Percentiles rank a stretch among this genome's conserved stretches.
phyloP scores from a whole-genome alignment of 2,113 vertebrate species.

The Lampris incognitus region DNA sequence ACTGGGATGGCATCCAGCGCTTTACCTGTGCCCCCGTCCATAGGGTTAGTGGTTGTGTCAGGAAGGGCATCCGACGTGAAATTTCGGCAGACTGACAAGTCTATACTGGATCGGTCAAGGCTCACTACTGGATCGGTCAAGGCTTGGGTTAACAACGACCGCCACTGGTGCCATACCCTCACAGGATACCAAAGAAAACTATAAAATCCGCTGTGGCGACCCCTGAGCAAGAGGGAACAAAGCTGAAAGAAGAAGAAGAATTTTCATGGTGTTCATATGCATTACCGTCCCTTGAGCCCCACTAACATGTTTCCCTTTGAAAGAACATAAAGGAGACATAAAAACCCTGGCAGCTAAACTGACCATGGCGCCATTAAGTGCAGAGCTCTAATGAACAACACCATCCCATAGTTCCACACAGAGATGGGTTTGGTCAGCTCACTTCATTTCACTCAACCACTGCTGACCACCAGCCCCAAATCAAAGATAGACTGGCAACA shows the following conservation, averaged over 20 bases:
- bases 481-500: constrained; percentile 27
- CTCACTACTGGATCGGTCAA: too few relatives aligned
- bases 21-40: too few relatives aligned
- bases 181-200: too few relatives aligned
- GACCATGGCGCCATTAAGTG: constrained; percentile 30
- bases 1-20: too few relatives aligned
- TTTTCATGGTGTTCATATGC: background rate
- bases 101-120: too few relatives aligned
- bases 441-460: constrained; percentile 37
- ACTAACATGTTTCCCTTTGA: constrained; percentile 17
- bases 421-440: constrained; percentile 36
- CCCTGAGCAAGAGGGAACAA: too few relatives aligned
- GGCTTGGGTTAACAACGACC: too few relatives aligned
- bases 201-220: too few relatives aligned
- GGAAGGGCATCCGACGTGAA: too few relatives aligned
- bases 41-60: too few relatives aligned
- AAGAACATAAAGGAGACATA: constrained; percentile 3
- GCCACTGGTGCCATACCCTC: too few relatives aligned
- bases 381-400: constrained; percentile 16
- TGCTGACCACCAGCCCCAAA: constrained; percentile 28
- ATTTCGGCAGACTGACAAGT: too few relatives aligned
- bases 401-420: constrained; percentile 25
- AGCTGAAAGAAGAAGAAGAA: background rate
- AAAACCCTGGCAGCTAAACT: constrained; percentile 8
- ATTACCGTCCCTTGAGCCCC: background rate